Base-by-base conservation (phyloP, 2,113 vertebrate genomes). In the Poeciliopsis occidentalis region DNA sequence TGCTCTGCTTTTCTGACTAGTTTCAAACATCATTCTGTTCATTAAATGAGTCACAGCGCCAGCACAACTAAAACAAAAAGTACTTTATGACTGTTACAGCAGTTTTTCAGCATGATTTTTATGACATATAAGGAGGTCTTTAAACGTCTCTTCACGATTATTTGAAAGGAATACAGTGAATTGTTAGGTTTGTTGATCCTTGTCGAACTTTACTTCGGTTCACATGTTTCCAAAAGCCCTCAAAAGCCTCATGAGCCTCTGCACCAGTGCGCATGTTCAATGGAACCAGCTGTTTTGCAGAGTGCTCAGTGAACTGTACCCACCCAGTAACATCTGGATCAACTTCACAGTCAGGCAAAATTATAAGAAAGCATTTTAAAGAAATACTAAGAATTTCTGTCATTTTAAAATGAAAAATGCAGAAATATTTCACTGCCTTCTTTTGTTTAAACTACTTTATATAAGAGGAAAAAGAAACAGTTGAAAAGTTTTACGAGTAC, bases 261-360 rank as follows among this genome's bases (percentile, higher is more conserved):
- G 8, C 19, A 54, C 12, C 60, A 82, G 62, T 73, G 87, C 87
- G 84, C 90, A 88, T 81, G 89, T 67, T 7, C 22, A 3, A 8
- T 24, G 60, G 3, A 67, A 34, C 44, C 89, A 88, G 86, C 86
- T 88, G 89, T 82, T 79, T 61, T 34, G 41, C 60, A 64, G 32
- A 75, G 62, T 27, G 76, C 72, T 30, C 60, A n/a, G 51, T 57
- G 51, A 54, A 54, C 0, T 12, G 71, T 60, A 67, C 63, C 75
- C 74, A 66, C 81, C 73, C 76, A 70, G 22, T 17, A 79, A 88
- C 82, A 85, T 83, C 82, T 85, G 87, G 8, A 60, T 60, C 39
- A 57, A 54, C 68, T 69, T 57, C 32, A 60, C 12, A 7, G 11
- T 3, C 34, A 30, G 4, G 19, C 67, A 29, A 37, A 47, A 54